These are phyloP conservation scores for Copsychus sechellarum DNA, from an alignment of 2,113 vertebrate genomes.

Conservation along the genomic window DNA sequence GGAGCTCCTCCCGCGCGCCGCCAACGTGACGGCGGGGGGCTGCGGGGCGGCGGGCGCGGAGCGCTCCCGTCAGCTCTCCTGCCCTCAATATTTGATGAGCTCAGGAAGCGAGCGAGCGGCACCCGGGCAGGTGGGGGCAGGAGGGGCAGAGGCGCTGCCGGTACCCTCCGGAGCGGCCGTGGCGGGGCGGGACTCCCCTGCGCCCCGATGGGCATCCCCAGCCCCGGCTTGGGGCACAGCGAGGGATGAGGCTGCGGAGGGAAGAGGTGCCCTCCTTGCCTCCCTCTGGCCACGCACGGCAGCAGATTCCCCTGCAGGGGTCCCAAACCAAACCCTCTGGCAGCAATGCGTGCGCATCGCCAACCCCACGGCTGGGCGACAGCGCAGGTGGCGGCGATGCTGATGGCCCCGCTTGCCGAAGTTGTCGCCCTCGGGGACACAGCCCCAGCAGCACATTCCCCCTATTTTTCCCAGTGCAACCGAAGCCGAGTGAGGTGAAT, in stretches of 20 bases:
- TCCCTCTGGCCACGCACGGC: neutral
- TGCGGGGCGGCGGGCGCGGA: neutral
- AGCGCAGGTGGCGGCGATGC: neutral
- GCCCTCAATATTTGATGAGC: conserved; percentile 51
- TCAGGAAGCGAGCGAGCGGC: neutral
- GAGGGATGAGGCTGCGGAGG: neutral
- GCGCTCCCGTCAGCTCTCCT: conserved; percentile 38
- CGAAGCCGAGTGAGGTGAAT: neutral
- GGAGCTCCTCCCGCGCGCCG: conserved; percentile 57
- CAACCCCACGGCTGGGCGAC: accelerated
- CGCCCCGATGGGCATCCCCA: neutral
- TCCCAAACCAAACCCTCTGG: neutral
- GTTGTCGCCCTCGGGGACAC: neutral
- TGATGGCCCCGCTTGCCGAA: accelerated
- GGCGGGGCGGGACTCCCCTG: neutral
- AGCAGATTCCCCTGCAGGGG: neutral
- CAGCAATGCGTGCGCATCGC: neutral
- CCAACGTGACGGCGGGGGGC: conserved; percentile 59
- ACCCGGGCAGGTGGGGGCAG: neutral
- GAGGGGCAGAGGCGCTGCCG: neutral
- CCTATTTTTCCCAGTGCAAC: neutral
- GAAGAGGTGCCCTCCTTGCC: neutral
- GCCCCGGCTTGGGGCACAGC: accelerated
- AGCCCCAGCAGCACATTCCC: too few relatives aligned
- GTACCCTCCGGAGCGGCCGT: neutral